Conservation (phyloP, 2,888 invertebrate species). For the Polyploca ridens region DNA sequence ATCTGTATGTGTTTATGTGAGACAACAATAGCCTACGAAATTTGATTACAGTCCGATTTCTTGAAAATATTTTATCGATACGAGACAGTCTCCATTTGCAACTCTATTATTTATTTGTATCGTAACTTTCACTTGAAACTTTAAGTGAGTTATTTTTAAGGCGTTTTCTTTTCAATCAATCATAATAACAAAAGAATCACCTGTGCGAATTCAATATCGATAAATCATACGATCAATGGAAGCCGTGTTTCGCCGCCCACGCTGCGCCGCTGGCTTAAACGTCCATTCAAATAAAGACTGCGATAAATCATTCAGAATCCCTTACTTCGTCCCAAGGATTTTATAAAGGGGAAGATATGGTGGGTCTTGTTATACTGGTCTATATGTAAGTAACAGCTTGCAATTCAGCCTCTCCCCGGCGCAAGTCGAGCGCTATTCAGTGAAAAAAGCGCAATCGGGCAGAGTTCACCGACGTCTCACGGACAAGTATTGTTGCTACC, state of each 20-base stretch:
- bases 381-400: slow-evolving; percentile 25
- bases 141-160: slow-evolving; percentile 16
- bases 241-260: slow-evolving; percentile 49
- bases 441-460: slow-evolving; percentile 56
- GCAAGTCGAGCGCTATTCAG: slow-evolving; percentile 49
- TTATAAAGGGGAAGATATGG: slow-evolving; percentile 23
- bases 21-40: slow-evolving; percentile 7
- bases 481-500: slow-evolving; percentile 53
- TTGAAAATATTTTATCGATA: slow-evolving; percentile 1
- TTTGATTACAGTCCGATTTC: slow-evolving; percentile 5
- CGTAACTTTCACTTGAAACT: slow-evolving; percentile 31
- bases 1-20: neutral
- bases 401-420: slow-evolving; percentile 35
- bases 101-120: slow-evolving; percentile 11
- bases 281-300: slow-evolving; percentile 46
- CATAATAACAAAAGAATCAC: slow-evolving; percentile 46
- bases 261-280: slow-evolving; percentile 33
- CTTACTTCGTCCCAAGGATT: slow-evolving; percentile 28
- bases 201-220: slow-evolving; percentile 60
- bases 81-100: slow-evolving; percentile 7
- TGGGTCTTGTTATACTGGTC: slow-evolving; percentile 38
- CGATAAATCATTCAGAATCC: slow-evolving; percentile 41
- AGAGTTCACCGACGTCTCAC: slow-evolving; percentile 71
- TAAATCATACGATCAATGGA: slow-evolving; percentile 63
- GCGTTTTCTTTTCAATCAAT: slow-evolving; percentile 29